Conservation (phyloP, 2,888 invertebrate species). For the Cephonodes hylas region DNA sequence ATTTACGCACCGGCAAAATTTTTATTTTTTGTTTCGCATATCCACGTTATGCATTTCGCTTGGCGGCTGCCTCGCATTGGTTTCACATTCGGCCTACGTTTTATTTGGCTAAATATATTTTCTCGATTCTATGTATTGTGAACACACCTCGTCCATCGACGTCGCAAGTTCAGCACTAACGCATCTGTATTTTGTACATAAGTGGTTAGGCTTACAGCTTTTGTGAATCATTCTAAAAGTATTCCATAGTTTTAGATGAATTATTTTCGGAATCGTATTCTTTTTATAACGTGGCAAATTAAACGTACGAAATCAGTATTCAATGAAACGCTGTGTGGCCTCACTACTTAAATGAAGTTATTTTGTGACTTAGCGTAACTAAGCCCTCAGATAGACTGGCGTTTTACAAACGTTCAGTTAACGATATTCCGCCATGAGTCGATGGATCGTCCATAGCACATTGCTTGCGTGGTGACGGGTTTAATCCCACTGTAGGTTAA, state of each 20-base stretch:
- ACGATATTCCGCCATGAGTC: neutral
- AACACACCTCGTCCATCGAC: slow-evolving; percentile 35
- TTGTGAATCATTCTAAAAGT: slow-evolving; percentile 15
- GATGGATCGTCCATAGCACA: slow-evolving; percentile 2
- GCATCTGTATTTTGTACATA: slow-evolving; percentile 15
- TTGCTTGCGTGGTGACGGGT: neutral
- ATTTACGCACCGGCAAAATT: neutral
- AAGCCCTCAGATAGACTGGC: neutral
- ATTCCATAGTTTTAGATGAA: neutral
- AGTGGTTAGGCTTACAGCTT: slow-evolving; percentile 19
- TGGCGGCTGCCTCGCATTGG: neutral
- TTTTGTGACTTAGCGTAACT: slow-evolving; percentile 16
- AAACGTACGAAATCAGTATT: neutral
- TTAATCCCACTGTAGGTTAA: slow-evolving; percentile 1
- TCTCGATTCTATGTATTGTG: neutral
- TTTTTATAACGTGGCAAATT: neutral
- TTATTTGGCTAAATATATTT: slow-evolving; percentile 3
- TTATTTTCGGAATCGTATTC: neutral
- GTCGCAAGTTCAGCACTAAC: slow-evolving; percentile 28
- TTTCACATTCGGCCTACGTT: neutral
- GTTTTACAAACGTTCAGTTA: neutral
- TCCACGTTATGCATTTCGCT: neutral
- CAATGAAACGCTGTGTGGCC: slow-evolving; percentile 15
- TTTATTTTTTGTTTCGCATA: neutral
- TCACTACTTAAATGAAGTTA: slow-evolving; percentile 14